A percentile compares a stretch with the other conserved stretches of the same genome.
phyloP scores from a whole-genome alignment of 2,113 vertebrate genomes.

The Thunnus maccoyii region DNA sequence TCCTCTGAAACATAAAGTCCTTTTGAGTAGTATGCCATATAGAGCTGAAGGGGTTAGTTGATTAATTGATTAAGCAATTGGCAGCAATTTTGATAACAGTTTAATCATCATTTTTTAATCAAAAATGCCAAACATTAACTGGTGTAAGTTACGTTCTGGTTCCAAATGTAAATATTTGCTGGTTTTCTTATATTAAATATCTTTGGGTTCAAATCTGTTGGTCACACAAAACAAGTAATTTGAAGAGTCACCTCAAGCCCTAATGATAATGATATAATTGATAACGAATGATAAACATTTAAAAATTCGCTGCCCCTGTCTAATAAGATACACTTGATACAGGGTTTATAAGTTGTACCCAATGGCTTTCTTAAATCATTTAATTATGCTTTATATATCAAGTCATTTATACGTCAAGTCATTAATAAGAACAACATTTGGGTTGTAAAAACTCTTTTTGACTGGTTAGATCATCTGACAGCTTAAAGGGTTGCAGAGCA shows the following conservation, averaged over 20 bases:
- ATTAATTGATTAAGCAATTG: neutral
- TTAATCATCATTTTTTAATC: neutral
- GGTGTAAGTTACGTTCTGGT: neutral
- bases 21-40: neutral
- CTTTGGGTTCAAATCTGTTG: neutral
- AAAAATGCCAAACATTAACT: neutral
- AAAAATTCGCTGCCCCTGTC: neutral
- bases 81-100: neutral
- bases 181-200: neutral
- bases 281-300: neutral
- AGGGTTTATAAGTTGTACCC: neutral
- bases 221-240: neutral
- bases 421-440: neutral
- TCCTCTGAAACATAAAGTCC: constrained; percentile 25
- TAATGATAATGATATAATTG: neutral
- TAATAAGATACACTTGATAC: neutral
- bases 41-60: neutral
- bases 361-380: neutral
- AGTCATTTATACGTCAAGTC: too few species aligned
- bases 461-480: too few species aligned
- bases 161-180: neutral
- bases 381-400: neutral
- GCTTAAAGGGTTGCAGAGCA: too few species aligned
- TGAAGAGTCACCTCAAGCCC: too few species aligned
- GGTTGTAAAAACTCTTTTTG: neutral